A percentile compares a stretch with the other conserved stretches of the same genome.
phyloP scores from a whole-genome alignment of 2,888 invertebrate species.

The Nebria salina region DNA sequence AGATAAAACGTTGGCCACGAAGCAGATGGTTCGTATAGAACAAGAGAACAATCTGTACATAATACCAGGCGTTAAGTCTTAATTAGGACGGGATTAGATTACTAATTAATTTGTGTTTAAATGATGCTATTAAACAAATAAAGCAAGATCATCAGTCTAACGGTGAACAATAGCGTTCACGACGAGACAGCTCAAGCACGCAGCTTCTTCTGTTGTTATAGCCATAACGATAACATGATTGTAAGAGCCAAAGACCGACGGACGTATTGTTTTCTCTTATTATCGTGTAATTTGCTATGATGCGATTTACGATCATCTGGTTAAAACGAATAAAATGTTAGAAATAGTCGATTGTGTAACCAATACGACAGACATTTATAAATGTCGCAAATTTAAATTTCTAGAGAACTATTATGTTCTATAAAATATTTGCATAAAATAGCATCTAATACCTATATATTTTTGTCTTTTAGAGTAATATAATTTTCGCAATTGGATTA shows the following conservation, averaged over 20 bases:
- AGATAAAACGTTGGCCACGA: background rate
- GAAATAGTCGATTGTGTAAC: no score
- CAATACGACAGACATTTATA: no score
- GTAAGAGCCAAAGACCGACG: background rate
- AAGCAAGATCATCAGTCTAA: background rate
- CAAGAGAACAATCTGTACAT: background rate
- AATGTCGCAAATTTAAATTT: no score
- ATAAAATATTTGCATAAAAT: no score
- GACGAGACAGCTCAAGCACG: background rate
- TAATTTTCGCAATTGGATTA: no score
- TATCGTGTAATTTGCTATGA: background rate
- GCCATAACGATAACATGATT: background rate
- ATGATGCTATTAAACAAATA: slow-evolving; percentile 2
- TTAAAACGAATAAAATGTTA: no score
- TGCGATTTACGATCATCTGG: background rate
- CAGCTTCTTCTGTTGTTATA: background rate
- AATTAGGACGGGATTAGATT: slow-evolving; percentile 24
- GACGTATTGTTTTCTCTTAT: background rate
- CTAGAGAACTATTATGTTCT: no score
- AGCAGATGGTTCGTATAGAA: background rate
- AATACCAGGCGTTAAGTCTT: slow-evolving; percentile 19
- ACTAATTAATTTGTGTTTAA: slow-evolving; percentile 25
- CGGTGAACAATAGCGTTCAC: background rate
- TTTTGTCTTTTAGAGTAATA: no score
- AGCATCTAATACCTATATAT: no score